A percentile compares a stretch with the other conserved stretches of the same genome.
Conservation (phyloP, 2,888 invertebrate genomes). For the Noctua pronuba region DNA sequence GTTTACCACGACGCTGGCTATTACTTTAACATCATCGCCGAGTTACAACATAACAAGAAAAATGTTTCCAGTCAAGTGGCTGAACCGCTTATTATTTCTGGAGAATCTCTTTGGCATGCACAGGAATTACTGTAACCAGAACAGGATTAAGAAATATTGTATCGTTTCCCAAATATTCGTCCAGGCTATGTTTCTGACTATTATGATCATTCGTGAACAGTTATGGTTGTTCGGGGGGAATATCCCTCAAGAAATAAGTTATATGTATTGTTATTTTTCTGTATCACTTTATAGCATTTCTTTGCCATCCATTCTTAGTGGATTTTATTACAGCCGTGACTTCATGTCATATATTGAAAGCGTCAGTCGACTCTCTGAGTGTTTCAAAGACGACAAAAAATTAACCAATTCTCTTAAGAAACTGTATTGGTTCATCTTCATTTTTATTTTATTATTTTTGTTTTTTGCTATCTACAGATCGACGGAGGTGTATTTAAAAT, state of each 20-base stretch:
- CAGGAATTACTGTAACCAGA: slow-evolving; percentile 12
- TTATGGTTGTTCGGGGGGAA: neutral
- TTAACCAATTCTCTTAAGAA: neutral
- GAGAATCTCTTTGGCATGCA: slow-evolving; percentile 16
- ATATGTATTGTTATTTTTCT: neutral
- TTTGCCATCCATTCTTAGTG: neutral
- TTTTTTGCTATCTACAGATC: neutral
- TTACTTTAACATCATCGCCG: neutral
- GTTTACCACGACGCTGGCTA: neutral
- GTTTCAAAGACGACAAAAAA: neutral
- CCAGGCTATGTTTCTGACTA: neutral
- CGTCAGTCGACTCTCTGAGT: neutral
- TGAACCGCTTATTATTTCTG: neutral
- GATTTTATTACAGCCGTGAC: slow-evolving; percentile 3
- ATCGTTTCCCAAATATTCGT: slow-evolving; percentile 12
- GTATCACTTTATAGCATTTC: neutral
- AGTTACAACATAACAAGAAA: neutral
- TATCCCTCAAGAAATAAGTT: neutral
- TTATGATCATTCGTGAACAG: neutral
- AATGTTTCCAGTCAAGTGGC: neutral
- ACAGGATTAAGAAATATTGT: neutral
- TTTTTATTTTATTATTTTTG: neutral
- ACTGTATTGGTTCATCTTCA: neutral
- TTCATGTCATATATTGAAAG: slow-evolving; percentile 5
- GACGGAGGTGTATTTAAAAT: neutral